A percentile compares a stretch with the other conserved stretches of the same genome.
phyloP scores from a whole-genome alignment of 53 echinoderm and acorn worm genomes.

The Zoroaster sp. region DNA sequence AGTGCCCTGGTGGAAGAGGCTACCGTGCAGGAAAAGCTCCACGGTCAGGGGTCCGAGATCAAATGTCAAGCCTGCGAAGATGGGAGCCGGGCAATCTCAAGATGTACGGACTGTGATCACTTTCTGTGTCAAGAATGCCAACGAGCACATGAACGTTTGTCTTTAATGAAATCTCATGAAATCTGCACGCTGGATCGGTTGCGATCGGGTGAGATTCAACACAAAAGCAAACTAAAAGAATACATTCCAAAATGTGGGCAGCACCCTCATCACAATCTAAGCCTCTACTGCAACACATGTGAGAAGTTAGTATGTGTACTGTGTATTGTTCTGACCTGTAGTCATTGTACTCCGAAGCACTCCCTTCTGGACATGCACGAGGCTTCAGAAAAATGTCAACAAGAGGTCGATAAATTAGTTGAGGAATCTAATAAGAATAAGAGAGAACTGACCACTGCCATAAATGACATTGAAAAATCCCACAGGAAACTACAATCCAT shows the following conservation, averaged over 20 bases:
- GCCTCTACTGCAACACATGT: background rate
- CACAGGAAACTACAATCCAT: background rate
- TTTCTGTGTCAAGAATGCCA: slow-evolving; percentile 37
- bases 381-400: background rate
- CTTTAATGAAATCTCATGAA: background rate
- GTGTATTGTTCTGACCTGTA: background rate
- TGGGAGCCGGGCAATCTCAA: background rate
- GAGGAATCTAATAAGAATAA: background rate
- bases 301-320: background rate
- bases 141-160: background rate
- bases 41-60: background rate
- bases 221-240: background rate
- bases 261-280: background rate
- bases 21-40: background rate
- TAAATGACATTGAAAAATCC: background rate
- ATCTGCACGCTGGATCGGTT: background rate
- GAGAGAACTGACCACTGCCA: background rate
- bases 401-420: background rate
- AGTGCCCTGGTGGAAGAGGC: background rate
- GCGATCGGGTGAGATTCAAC: background rate
- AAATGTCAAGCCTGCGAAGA: slow-evolving; percentile 11
- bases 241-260: background rate
- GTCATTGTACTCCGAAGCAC: background rate
- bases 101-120: slow-evolving; percentile 5
- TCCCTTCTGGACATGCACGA: background rate